Evolutionary conservation across 2,797 vertebrate species (phyloP).

Genomic region (Lophotriccus pileatus): DNA sequence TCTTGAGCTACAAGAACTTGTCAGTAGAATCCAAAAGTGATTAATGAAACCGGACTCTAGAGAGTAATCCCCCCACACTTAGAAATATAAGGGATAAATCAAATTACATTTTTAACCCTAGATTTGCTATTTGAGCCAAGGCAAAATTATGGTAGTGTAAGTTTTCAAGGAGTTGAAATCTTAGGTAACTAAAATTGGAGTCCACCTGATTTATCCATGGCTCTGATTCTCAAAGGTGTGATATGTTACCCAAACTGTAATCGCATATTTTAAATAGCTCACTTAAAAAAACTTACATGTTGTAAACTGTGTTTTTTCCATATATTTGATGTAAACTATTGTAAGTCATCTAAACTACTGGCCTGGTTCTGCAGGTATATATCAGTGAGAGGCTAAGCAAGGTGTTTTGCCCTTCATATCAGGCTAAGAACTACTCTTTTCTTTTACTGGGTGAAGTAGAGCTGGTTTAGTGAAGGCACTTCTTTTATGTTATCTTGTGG

Average conservation of each 20-base stretch:
- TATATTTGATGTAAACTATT: background rate
- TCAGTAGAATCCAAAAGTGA: background rate
- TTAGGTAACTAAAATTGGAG: background rate
- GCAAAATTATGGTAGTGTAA: background rate
- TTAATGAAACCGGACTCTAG: background rate
- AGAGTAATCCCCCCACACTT: background rate
- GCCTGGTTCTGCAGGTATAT: background rate
- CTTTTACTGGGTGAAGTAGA: background rate
- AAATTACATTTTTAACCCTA: background rate
- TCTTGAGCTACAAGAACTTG: background rate
- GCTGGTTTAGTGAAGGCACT: background rate
- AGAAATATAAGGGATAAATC: background rate
- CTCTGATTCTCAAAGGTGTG: background rate
- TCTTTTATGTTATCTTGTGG: background rate
- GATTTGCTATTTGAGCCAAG: background rate
- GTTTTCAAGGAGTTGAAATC: background rate
- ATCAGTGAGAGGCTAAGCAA: background rate
- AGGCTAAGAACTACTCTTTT: background rate
- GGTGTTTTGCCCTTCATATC: background rate
- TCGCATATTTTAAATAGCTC: background rate
- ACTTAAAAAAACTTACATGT: background rate
- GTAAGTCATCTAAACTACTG: background rate
- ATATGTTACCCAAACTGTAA: background rate
- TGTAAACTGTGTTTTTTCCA: background rate
- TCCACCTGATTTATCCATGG: background rate